Percentiles rank a stretch among this genome's conserved stretches.
phyloP scores from a whole-genome alignment of 2,113 vertebrate species.

The Dolichotis patagonum region DNA sequence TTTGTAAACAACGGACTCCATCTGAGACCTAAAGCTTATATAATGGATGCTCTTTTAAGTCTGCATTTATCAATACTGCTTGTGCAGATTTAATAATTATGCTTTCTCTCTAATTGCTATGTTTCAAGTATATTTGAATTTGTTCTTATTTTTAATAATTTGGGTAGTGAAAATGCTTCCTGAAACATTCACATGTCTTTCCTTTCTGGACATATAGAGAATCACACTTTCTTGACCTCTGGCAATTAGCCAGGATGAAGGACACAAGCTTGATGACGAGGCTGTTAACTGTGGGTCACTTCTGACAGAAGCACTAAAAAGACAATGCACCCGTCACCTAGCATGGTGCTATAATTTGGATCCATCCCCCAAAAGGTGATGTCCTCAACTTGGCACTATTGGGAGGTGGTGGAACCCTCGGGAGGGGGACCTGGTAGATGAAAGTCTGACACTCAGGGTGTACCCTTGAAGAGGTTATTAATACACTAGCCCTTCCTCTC shows the following conservation, averaged over 20 bases:
- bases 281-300: neutral
- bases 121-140: slow-evolving; percentile 15
- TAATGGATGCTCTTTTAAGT: neutral
- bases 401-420: neutral
- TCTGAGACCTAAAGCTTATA: neutral
- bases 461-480: neutral
- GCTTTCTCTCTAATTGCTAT: slow-evolving; percentile 43
- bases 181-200: neutral
- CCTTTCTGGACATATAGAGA: neutral
- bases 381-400: neutral
- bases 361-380: neutral
- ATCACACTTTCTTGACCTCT: neutral
- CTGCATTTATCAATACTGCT: neutral
- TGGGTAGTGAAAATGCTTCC: neutral
- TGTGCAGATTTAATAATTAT: slow-evolving; percentile 29
- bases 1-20: slow-evolving; percentile 38
- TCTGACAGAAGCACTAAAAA: neutral
- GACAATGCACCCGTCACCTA: neutral
- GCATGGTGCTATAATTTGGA: neutral
- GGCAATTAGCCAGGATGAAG: neutral
- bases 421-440: no score
- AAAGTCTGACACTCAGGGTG: neutral
- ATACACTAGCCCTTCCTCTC: neutral
- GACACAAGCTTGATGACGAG: neutral
- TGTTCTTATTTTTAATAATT: neutral